These are phyloP conservation scores for Epirrita christyi DNA, from an alignment of 2,888 invertebrate species.

Conservation along the genomic window DNA sequence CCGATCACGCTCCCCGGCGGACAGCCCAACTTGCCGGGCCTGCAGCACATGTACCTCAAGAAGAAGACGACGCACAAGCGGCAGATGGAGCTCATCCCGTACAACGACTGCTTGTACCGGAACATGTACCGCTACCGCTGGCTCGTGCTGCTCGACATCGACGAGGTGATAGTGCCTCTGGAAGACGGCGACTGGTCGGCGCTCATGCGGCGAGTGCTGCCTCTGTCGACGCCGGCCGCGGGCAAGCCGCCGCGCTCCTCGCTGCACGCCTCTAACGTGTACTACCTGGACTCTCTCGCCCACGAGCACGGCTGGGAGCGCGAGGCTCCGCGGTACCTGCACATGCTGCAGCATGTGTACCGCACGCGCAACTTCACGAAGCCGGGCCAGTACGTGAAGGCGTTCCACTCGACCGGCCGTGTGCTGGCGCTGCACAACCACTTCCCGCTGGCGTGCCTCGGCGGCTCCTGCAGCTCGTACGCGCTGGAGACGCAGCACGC, in stretches of 20 bases:
- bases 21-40: constrained; percentile 94
- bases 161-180: constrained; percentile 97
- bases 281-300: constrained; percentile 94
- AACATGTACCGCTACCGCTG: constrained; percentile 96
- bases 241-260: constrained; percentile 87
- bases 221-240: constrained; percentile 85
- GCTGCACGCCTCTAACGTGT: constrained; percentile 96
- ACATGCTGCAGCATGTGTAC: constrained; percentile 97
- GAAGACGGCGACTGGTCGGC: constrained; percentile 90
- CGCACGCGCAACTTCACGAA: constrained; percentile 96
- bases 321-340: constrained; percentile 93
- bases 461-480: constrained; percentile 93
- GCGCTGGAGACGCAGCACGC: constrained; percentile 93
- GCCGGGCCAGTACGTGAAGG: constrained; percentile 96
- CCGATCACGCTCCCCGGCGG: constrained; percentile 94
- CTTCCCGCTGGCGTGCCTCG: constrained; percentile 94
- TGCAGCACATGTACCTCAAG: constrained; percentile 95
- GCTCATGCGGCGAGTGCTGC: constrained; percentile 89
- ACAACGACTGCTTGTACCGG: constrained; percentile 97
- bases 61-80: constrained; percentile 97
- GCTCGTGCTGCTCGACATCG: constrained; percentile 96
- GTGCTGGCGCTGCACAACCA: constrained; percentile 96
- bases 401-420: constrained; percentile 96
- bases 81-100: constrained; percentile 97
- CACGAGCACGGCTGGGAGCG: constrained; percentile 92